A percentile compares a stretch with the other conserved stretches of the same genome.
Evolutionary conservation across 2,888 invertebrate species (phyloP).

Genomic region (Ctena decussata): DNA sequence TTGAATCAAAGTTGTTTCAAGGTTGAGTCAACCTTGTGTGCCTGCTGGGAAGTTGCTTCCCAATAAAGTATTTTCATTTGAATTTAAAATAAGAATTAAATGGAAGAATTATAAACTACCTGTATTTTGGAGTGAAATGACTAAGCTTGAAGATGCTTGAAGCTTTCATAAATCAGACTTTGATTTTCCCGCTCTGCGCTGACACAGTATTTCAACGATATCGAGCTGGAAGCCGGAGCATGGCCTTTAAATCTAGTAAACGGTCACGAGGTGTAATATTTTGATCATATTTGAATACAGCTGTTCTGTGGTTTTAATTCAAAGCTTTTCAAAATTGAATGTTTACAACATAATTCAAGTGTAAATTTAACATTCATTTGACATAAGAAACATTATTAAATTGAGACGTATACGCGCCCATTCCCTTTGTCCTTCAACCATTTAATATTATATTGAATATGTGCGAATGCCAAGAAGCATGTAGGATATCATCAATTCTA

Average conservation of each 20-base stretch:
- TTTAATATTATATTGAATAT: neutral
- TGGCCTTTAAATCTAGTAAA: neutral
- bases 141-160: no score
- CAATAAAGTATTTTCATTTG: no score
- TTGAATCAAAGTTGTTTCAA: no score
- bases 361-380: neutral
- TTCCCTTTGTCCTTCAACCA: neutral
- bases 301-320: neutral
- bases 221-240: neutral
- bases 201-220: no score
- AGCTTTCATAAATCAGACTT: no score
- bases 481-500: neutral
- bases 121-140: no score
- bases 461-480: neutral
- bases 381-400: neutral
- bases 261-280: neutral
- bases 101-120: no score
- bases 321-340: neutral
- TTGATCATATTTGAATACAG: neutral
- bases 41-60: no score
- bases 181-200: no score
- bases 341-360: conserved; percentile 4
- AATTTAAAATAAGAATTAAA: no score
- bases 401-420: neutral
- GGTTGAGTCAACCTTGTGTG: no score